These are phyloP conservation scores for Poecilia latipinna DNA, from an alignment of 2,113 vertebrate genomes.

Conservation along the genomic window DNA sequence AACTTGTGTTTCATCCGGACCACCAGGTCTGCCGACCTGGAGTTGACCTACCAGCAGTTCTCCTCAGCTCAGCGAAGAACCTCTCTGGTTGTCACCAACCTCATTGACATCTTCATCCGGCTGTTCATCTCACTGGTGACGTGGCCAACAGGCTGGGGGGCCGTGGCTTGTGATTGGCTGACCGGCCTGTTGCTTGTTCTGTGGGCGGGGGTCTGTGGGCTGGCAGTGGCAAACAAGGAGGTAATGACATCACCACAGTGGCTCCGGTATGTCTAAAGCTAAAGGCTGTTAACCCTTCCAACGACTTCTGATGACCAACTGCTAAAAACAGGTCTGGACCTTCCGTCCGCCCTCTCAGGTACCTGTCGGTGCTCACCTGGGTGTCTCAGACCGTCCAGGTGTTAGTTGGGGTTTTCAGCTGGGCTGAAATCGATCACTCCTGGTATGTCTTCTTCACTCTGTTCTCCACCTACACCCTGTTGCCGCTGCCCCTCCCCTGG, in stretches of 20 bases:
- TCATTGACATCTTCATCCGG: constrained; percentile 68
- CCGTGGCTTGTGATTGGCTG: constrained; percentile 52
- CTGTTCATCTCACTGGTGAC: constrained; percentile 58
- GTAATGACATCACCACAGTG: constrained; percentile 55
- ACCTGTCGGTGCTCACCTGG: constrained; percentile 70
- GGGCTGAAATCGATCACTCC: constrained; percentile 66
- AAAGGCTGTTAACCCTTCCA: not conserved
- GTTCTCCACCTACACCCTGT: constrained; percentile 71
- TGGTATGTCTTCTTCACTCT: constrained; percentile 76
- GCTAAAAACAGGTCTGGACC: not conserved
- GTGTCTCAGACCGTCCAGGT: constrained; percentile 69
- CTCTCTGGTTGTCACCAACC: constrained; percentile 70
- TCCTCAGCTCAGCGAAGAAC: constrained; percentile 64
- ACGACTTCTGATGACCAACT: too few relatives aligned
- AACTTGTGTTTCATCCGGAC: not conserved
- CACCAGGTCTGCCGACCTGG: constrained; percentile 61
- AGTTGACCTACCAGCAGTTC: constrained; percentile 74
- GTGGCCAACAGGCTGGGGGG: constrained; percentile 45
- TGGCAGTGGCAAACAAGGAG: constrained; percentile 58
- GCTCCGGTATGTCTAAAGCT: constrained; percentile 52
- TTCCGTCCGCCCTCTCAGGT: constrained; percentile 36
- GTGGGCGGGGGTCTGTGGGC: constrained; percentile 49
- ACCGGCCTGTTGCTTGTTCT: constrained; percentile 57
- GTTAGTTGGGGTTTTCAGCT: constrained; percentile 50
- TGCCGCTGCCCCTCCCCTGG: constrained; percentile 75